phyloP scores from a whole-genome alignment of 92 coral and sea anemone species.

The Heteractis magnifica region DNA sequence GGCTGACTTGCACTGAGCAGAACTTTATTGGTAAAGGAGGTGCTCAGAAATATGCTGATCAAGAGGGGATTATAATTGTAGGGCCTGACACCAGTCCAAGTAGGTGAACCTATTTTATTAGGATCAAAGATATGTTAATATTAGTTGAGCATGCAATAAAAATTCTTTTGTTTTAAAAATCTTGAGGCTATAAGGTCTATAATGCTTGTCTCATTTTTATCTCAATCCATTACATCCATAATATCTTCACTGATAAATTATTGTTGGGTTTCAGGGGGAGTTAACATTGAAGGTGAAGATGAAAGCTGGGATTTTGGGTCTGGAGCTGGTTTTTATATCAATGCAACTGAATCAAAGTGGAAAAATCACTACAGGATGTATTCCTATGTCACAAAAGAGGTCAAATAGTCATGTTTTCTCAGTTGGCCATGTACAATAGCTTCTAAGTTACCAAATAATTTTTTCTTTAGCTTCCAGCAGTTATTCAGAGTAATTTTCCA shows the following conservation, averaged over 20 bases:
- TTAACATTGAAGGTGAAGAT: constrained; percentile 96
- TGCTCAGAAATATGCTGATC: constrained; percentile 83
- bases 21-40: constrained; percentile 91
- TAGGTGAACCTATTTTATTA: constrained; percentile 34
- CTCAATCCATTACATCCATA: not conserved
- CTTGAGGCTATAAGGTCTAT: not conserved
- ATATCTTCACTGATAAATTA: too few relatives aligned
- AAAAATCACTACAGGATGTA: constrained; percentile 94
- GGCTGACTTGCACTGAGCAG: constrained; percentile 95
- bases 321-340: constrained; percentile 94
- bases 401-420: not conserved
- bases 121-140: too few relatives aligned
- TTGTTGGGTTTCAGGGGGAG: constrained; percentile 59
- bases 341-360: constrained; percentile 97
- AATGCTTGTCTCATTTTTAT: too few relatives aligned
- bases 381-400: constrained; percentile 94
- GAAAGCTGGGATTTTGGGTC: constrained; percentile 95
- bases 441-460: not conserved
- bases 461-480: constrained; percentile 70
- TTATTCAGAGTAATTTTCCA: constrained; percentile 85
- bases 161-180: not conserved
- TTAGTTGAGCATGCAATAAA: not conserved
- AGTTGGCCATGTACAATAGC: not conserved
- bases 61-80: constrained; percentile 83
- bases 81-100: constrained; percentile 98